phyloP scores from a whole-genome alignment of 2,113 vertebrate genomes.

The Agelaius phoeniceus region DNA sequence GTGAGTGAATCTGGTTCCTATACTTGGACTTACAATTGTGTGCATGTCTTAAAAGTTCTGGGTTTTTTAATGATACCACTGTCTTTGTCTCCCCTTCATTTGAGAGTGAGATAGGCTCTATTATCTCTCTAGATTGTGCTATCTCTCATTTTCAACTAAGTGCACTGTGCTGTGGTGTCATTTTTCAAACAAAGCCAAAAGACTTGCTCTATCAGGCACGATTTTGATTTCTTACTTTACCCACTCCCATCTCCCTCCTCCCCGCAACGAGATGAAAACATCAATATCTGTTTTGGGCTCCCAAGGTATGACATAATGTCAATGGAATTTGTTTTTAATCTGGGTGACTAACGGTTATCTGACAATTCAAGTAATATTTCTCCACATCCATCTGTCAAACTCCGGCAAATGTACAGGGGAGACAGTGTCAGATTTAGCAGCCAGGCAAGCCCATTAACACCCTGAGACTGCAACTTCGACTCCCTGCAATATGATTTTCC shows the following conservation, averaged over 20 bases:
- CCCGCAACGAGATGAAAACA: conserved; percentile 48
- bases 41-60: not conserved
- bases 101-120: not conserved
- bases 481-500: not conserved
- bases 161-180: not conserved
- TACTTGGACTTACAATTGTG: not conserved
- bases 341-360: conserved; percentile 51
- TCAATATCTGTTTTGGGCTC: conserved; percentile 45
- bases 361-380: conserved; percentile 56
- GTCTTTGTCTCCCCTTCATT: not conserved
- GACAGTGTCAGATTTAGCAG: conserved; percentile 10
- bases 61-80: not conserved
- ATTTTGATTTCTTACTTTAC: conserved; percentile 46
- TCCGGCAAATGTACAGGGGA: not conserved
- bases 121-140: not conserved
- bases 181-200: conserved; percentile 44
- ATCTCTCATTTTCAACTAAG: conserved; percentile 1
- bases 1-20: not conserved
- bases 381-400: conserved; percentile 18
- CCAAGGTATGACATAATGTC: conserved; percentile 27
- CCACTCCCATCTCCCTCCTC: conserved; percentile 21
- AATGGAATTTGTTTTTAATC: conserved; percentile 57
- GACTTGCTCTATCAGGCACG: not conserved
- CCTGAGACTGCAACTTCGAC: not conserved
- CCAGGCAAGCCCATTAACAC: conserved; percentile 3